Percentiles rank a stretch among this genome's conserved stretches.
Conservation (phyloP, 1,140 invertebrate genomes). For the Leptoteleia sp. region DNA sequence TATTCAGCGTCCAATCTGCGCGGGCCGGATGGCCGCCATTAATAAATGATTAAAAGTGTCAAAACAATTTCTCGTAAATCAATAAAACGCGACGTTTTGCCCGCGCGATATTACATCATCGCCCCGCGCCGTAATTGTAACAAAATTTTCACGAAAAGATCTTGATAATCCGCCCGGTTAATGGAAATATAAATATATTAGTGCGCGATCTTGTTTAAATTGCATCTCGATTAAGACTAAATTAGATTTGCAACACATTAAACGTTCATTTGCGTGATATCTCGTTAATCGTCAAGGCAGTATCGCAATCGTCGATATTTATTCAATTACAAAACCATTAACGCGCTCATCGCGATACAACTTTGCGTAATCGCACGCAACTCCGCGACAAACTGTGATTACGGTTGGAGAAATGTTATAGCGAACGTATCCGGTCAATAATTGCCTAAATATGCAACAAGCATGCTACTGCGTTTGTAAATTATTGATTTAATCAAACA, state of each 20-base stretch:
- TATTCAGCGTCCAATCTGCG: slow-evolving; percentile 56
- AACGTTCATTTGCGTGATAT: slow-evolving; percentile 67
- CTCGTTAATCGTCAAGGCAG: slow-evolving; percentile 65
- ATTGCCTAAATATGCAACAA: slow-evolving; percentile 55
- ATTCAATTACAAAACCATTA: slow-evolving; percentile 69
- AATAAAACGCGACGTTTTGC: slow-evolving; percentile 47
- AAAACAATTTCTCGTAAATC: slow-evolving; percentile 63
- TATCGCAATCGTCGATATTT: slow-evolving; percentile 65
- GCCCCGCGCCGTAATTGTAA: slow-evolving; percentile 42
- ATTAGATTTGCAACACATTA: slow-evolving; percentile 65
- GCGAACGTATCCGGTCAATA: slow-evolving; percentile 44
- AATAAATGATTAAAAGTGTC: slow-evolving; percentile 63
- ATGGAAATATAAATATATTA: slow-evolving; percentile 69
- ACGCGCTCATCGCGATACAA: slow-evolving; percentile 58
- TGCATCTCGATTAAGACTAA: slow-evolving; percentile 67
- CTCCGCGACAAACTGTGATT: slow-evolving; percentile 51
- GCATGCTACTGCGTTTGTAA: slow-evolving; percentile 20
- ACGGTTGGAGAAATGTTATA: slow-evolving; percentile 46
- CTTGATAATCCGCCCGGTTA: slow-evolving; percentile 55
- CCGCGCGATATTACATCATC: slow-evolving; percentile 52
- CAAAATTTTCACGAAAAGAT: slow-evolving; percentile 58
- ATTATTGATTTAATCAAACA: slow-evolving; percentile 48
- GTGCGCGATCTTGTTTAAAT: slow-evolving; percentile 66
- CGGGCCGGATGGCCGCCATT: slow-evolving; percentile 9
- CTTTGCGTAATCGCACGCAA: slow-evolving; percentile 60